Percentiles rank a stretch among this genome's conserved stretches.
Evolutionary conservation across 2,113 vertebrate genomes (phyloP).

Genomic region (Chamaetylas fuelleborni): DNA sequence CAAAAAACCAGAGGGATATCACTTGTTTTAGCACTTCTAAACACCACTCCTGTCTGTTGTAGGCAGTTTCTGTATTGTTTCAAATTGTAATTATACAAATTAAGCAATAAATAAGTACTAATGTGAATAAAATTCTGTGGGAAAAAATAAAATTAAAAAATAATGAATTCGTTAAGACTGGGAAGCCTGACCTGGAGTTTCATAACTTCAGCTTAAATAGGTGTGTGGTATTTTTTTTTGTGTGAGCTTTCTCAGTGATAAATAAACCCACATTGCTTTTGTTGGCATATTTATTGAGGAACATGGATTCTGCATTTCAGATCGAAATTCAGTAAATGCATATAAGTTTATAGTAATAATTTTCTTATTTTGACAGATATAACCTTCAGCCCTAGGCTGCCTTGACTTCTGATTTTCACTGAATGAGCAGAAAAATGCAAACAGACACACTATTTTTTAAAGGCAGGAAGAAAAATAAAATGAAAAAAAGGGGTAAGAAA

Average conservation of each 20-base stretch:
- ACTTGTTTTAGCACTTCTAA: background rate
- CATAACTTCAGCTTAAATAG: background rate
- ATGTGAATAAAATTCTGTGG: background rate
- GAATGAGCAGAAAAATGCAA: background rate
- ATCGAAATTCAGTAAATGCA: background rate
- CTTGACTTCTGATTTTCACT: background rate
- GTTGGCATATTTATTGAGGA: background rate
- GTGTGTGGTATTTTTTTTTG: background rate
- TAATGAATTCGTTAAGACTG: background rate
- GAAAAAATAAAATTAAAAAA: background rate
- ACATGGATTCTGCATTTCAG: background rate
- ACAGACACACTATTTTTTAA: background rate
- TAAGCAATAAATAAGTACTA: background rate
- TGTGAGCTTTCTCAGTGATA: background rate
- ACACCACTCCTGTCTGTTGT: background rate
- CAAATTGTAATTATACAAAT: background rate
- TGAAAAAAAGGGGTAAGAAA: background rate
- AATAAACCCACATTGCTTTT: background rate
- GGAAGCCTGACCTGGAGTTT: background rate
- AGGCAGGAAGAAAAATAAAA: background rate
- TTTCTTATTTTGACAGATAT: background rate
- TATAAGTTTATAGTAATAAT: background rate
- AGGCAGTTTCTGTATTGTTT: background rate
- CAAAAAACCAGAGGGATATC: fast-evolving
- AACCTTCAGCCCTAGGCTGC: background rate